phyloP scores from a whole-genome alignment of 2,797 vertebrate species.

The Myotis findleyi region DNA sequence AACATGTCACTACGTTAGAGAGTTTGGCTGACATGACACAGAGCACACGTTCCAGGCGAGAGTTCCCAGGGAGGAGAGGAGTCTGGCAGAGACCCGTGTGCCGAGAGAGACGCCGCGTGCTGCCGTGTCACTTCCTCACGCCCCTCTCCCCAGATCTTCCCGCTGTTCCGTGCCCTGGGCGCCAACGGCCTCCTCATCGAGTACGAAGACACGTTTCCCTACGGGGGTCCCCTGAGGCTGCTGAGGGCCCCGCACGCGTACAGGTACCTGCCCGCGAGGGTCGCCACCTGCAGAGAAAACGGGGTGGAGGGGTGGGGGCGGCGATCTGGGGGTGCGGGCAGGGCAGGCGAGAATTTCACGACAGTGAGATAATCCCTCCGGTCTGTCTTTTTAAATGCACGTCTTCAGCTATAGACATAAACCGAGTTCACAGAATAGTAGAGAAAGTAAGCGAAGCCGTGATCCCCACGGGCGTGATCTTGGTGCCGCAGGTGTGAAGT shows the following conservation, averaged over 20 bases:
- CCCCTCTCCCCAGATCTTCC: conserved; percentile 89
- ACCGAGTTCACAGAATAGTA: background rate
- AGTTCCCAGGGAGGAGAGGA: background rate
- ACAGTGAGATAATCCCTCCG: fast-evolving
- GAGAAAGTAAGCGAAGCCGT: background rate
- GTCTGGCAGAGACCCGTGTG: fast-evolving
- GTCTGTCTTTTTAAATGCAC: background rate
- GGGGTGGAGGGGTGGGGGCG: background rate
- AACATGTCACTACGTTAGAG: fast-evolving
- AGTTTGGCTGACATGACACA: background rate
- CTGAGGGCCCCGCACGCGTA: conserved; percentile 91
- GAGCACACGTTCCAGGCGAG: background rate
- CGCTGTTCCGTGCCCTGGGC: conserved; percentile 91
- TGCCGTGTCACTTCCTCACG: fast-evolving
- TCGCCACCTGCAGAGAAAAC: background rate
- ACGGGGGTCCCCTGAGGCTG: conserved; percentile 90
- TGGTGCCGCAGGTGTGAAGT: background rate
- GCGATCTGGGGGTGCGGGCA: too few species aligned
- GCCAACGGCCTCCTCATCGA: conserved; percentile 95
- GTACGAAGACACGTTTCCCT: conserved; percentile 98
- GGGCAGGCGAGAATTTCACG: background rate
- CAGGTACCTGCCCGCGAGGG: conserved; percentile 88
- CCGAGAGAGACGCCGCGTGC: fast-evolving
- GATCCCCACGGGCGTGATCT: background rate
- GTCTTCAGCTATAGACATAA: background rate